Percentiles rank a stretch among this genome's conserved stretches.
These are phyloP conservation scores for Pseudomyrmex cubaensis DNA, from an alignment of 1,140 invertebrate species.

Conservation along the genomic window DNA sequence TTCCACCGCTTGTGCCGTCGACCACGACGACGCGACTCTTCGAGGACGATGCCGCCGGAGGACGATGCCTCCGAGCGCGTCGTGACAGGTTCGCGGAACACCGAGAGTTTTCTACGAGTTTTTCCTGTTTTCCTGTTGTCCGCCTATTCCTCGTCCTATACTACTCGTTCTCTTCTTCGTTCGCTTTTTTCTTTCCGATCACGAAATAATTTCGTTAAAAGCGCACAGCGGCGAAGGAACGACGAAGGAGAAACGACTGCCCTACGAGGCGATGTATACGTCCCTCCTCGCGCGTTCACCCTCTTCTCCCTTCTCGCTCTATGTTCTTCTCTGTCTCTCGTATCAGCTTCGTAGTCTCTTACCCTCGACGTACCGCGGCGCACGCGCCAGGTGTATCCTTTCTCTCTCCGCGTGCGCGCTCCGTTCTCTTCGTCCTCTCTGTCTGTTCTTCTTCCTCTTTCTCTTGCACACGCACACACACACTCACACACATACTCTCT, in stretches of 20 bases:
- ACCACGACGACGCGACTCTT: slow-evolving; percentile 39
- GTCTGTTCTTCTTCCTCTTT: neutral
- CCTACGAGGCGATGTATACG: slow-evolving; percentile 75
- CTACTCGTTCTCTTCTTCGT: neutral
- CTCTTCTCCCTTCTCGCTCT: slow-evolving; percentile 11
- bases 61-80: slow-evolving; percentile 50
- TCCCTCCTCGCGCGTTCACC: slow-evolving; percentile 61
- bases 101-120: neutral
- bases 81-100: slow-evolving; percentile 41
- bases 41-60: slow-evolving; percentile 40
- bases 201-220: slow-evolving; percentile 76
- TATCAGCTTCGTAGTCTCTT: slow-evolving; percentile 29
- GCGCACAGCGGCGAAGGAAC: slow-evolving; percentile 73
- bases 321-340: slow-evolving; percentile 58
- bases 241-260: slow-evolving; percentile 77
- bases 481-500: neutral
- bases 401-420: slow-evolving; percentile 43
- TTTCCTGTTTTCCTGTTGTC: neutral
- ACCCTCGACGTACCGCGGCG: slow-evolving; percentile 22
- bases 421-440: slow-evolving; percentile 16
- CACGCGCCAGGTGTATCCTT: slow-evolving; percentile 51
- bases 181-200: slow-evolving; percentile 13
- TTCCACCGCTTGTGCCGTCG: slow-evolving; percentile 48
- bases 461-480: neutral
- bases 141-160: neutral